These are phyloP conservation scores for Ptychodera flava DNA, from an alignment of 35 echinoderm and acorn worm species.

Conservation along the genomic window DNA sequence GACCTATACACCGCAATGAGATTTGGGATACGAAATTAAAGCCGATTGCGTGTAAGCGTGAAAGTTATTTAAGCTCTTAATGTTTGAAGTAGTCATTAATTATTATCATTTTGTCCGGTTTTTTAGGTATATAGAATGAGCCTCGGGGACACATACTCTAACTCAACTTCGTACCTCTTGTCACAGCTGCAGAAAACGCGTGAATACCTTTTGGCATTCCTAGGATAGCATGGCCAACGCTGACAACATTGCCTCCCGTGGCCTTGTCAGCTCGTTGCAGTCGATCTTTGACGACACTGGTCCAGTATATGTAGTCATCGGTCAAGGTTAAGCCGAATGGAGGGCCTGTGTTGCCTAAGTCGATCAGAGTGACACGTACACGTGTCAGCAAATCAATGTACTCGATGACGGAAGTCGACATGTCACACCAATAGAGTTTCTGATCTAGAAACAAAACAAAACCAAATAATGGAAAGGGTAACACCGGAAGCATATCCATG, in stretches of 20 bases:
- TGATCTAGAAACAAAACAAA: no score
- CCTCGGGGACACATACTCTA: no score
- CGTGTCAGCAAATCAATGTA: background rate
- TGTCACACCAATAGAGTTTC: slow-evolving; percentile 55
- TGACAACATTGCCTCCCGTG: background rate
- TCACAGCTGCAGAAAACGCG: background rate
- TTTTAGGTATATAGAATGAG: no score
- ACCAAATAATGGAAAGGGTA: no score
- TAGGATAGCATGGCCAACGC: background rate
- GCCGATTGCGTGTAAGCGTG: no score
- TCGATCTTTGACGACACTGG: background rate
- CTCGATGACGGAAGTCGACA: slow-evolving; percentile 19
- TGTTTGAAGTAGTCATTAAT: no score
- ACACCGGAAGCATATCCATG: no score
- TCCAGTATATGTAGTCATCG: background rate
- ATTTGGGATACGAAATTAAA: no score
- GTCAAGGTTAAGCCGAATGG: background rate
- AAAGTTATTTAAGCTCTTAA: no score
- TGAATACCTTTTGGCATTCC: slow-evolving; percentile 31
- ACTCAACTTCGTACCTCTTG: no score
- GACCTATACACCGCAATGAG: no score
- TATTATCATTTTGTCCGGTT: no score
- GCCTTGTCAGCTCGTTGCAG: background rate
- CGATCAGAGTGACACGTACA: background rate
- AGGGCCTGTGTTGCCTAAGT: background rate